Conservation (phyloP, 2,888 invertebrate species). For the Odontothrips loti region DNA sequence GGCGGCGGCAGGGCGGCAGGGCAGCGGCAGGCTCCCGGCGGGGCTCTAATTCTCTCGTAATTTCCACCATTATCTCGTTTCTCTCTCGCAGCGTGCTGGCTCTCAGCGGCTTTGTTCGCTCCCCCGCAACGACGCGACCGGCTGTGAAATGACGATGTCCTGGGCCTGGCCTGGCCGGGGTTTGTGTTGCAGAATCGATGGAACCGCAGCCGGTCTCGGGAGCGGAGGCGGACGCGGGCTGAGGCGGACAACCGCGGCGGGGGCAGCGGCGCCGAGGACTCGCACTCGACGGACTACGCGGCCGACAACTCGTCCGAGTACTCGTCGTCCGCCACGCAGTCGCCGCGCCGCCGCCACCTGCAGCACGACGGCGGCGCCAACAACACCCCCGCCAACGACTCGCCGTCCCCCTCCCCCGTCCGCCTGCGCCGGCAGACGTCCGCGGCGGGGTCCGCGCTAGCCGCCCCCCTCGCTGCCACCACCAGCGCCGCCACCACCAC, state of each 20-base stretch:
- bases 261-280: constrained; percentile 23
- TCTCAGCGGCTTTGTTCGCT: too few relatives aligned
- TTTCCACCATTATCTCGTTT: too few relatives aligned
- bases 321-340: constrained; percentile 61
- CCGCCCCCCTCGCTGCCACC: not conserved
- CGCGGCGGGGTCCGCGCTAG: not conserved
- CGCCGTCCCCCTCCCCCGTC: constrained; percentile 29
- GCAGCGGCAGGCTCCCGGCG: too few relatives aligned
- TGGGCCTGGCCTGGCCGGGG: too few relatives aligned
- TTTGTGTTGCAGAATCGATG: constrained; percentile 60
- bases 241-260: constrained; percentile 49
- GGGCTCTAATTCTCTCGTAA: too few relatives aligned
- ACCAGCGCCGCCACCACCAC: not conserved
- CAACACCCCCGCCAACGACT: constrained; percentile 26
- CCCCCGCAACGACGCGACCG: too few relatives aligned
- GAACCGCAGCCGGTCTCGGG: constrained; percentile 69
- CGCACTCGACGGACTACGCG: constrained; percentile 63
- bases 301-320: constrained; percentile 77
- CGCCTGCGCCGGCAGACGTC: constrained; percentile 28
- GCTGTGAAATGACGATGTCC: too few relatives aligned
- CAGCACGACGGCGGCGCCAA: constrained; percentile 39
- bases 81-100: too few relatives aligned
- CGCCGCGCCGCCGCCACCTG: constrained; percentile 65
- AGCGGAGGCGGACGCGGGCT: constrained; percentile 56
- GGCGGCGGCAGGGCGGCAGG: too few relatives aligned